Evolutionary conservation across 2,797 vertebrate species (phyloP), one percentile per base, ranked within the genome.

Genomic region (Denticeps clupeoides): DNA sequence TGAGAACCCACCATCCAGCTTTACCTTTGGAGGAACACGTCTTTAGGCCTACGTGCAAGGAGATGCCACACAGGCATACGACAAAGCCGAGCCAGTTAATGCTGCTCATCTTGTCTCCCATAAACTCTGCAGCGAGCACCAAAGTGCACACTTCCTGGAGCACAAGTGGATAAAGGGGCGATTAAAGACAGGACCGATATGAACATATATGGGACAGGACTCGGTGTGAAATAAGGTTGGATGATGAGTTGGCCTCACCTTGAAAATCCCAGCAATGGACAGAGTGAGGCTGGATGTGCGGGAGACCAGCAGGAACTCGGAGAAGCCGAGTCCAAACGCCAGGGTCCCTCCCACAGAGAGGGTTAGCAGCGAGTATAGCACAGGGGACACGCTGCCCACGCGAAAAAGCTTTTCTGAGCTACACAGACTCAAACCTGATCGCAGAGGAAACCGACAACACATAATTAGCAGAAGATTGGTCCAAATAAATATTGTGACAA

Each of bases 181-280:
- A 1, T 1, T 8, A 21, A 48, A 16, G 23, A 1, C 21, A 3
- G 12, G 15, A 43, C 21, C 16, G 47, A 15, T 22, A 5, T 19
- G 37, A 41, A 28, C 4, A 31, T 15, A 15, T 21, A 24, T 11
- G 3, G 19, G 8, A n/a, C 7, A 43, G 23, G 5, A 2, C 11
- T 3, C 12, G 3, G 1, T 3, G n/a, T n/a, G n/a, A n/a, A n/a
- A n/a, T n/a, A n/a, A n/a, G n/a, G n/a, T n/a, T n/a, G n/a, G n/a
- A n/a, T n/a, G n/a, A n/a, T n/a, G n/a, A n/a, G n/a, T n/a, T n/a
- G n/a, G n/a, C n/a, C n/a, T n/a, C n/a, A 95, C 93, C 91, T 96
- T 97, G 69, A 99, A 94, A 59, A 97, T 90, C 55, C 93, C 94
- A 13, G 93, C 84, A 43, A 97, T 86, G 60, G 93, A 96, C 23